Conservation (phyloP, 1,140 invertebrate genomes). For the Glomeris maerens region DNA sequence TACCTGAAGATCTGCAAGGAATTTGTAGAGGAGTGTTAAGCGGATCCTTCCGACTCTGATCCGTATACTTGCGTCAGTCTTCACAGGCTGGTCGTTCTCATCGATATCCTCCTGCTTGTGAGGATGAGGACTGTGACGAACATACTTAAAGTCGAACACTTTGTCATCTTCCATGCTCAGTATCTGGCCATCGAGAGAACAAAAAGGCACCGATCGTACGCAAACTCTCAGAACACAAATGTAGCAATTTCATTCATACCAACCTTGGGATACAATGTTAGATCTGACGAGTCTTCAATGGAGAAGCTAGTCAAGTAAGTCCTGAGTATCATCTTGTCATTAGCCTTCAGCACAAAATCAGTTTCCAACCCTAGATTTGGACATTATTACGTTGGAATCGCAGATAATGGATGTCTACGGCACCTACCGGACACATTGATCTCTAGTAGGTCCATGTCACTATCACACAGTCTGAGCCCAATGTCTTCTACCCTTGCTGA, state of each 20-base stretch:
- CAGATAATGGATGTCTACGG: not conserved
- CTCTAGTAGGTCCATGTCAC: conserved; percentile 52
- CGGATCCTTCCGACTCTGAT: conserved; percentile 54
- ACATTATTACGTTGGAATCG: not conserved
- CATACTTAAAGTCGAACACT: conserved; percentile 59
- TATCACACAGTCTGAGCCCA: conserved; percentile 45
- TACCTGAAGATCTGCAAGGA: conserved; percentile 53
- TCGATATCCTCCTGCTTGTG: conserved; percentile 26
- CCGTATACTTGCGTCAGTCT: conserved; percentile 51
- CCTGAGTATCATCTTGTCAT: conserved; percentile 57
- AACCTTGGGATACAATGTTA: conserved; percentile 63
- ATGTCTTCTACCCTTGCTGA: conserved; percentile 49
- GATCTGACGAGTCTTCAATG: conserved; percentile 54
- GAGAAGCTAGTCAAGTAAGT: conserved; percentile 47
- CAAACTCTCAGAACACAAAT: too few species aligned
- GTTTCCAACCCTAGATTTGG: conserved; percentile 46
- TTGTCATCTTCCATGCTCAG: conserved; percentile 58
- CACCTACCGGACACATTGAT: conserved; percentile 34
- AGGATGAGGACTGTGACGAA: conserved; percentile 45
- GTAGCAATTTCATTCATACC: conserved; percentile 10
- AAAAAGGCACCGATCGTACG: too few species aligned
- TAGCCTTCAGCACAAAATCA: conserved; percentile 60
- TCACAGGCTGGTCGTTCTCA: conserved; percentile 31
- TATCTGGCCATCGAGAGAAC: conserved; percentile 32
- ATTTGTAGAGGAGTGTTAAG: conserved; percentile 51